Evolutionary conservation across 2,888 invertebrate genomes (phyloP), one percentile per base, ranked within the genome.

Genomic region (Anoplius nigerrimus): DNA sequence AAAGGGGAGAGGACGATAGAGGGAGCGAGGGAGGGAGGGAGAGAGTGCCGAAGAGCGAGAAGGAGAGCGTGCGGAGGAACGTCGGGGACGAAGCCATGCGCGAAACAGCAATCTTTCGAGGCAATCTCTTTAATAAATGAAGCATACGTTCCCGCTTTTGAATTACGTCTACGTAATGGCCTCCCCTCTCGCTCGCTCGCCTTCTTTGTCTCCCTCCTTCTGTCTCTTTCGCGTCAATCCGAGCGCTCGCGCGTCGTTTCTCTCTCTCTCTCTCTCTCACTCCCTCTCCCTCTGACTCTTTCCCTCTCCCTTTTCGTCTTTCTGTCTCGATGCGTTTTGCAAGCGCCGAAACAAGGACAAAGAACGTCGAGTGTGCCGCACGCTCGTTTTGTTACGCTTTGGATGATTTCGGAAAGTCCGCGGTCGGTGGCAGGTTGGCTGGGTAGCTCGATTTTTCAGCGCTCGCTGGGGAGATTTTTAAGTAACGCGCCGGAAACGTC

Each of bases 101-200:
- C 82, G 83, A 85, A 87, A 85, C 85, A 85, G 84, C 86, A 86
- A 86, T 86, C 87, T 86, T 86, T 84, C 81, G 81, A 84, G 82
- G 84, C 83, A 86, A 86, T 87, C 83, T 86, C 84, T 87, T 84
- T 86, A 83, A 86, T 86, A 86, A 86, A 86, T 83, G 84, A 84
- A 83, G 81, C 85, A 84, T 85, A 81, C 82, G 82, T 84, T 79
- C 79, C 81, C 80, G 78, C 82, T 82, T 82, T 81, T 76, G 82
- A 83, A 83, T 83, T 83, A 78, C 79, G 79, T 80, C 80, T 74
- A 79, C 82, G 83, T 83, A 83, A 83, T 83, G 77, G 80, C 77
- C 76, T 79, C 72, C 72, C n/a, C 76, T 72, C 75, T 78, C 74
- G 55, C 56, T 22, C 54, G 42, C 55, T 63, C 64, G 52, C 55